phyloP scores from a whole-genome alignment of 2,888 invertebrate species.

The Baccha elongata region DNA sequence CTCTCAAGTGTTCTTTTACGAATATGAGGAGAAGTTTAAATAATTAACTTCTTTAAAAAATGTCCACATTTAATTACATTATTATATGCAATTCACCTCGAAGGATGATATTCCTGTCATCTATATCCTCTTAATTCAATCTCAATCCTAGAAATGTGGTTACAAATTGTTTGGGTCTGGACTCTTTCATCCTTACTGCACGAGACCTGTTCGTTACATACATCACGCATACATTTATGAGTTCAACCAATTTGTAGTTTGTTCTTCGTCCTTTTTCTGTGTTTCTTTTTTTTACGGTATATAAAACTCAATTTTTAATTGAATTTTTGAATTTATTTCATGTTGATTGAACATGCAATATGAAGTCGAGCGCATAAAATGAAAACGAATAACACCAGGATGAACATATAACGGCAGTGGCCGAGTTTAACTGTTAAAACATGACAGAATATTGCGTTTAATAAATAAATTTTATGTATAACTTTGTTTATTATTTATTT shows the following conservation, averaged over 20 bases:
- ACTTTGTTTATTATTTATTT: not conserved
- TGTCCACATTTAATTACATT: too few species aligned
- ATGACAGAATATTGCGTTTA: conserved; percentile 36
- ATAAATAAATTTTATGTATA: conserved; percentile 21
- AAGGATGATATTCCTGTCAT: too few species aligned
- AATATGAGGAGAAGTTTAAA: too few species aligned
- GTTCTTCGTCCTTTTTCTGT: not conserved
- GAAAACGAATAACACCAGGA: conserved; percentile 14
- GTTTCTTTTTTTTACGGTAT: not conserved
- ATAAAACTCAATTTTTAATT: conserved; percentile 29
- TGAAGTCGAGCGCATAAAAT: conserved; percentile 15
- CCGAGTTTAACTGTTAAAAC: conserved; percentile 9
- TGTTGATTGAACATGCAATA: conserved; percentile 48
- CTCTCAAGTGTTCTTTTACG: too few species aligned
- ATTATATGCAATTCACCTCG: too few species aligned
- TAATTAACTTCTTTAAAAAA: too few species aligned
- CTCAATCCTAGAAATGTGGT: too few species aligned
- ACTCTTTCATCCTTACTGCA: too few species aligned
- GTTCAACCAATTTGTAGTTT: conserved; percentile 11
- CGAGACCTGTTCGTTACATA: too few species aligned
- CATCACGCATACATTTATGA: too few species aligned
- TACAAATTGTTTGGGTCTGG: too few species aligned
- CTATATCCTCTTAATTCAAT: too few species aligned
- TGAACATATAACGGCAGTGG: not conserved
- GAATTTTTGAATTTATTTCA: conserved; percentile 55